Conservation (phyloP, 2,888 invertebrate species). For the Polia nebulosa region DNA sequence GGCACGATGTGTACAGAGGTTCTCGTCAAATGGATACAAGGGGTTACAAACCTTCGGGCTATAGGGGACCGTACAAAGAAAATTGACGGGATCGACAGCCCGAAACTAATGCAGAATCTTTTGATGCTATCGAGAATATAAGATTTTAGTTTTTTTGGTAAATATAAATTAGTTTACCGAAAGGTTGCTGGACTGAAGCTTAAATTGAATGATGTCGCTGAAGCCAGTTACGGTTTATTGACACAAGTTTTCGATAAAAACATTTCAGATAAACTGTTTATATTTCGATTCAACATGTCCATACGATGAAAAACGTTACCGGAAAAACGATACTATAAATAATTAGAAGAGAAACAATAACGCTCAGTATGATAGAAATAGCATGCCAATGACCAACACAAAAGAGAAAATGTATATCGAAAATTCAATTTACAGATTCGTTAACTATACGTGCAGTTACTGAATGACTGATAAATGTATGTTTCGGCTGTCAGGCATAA, state of each 20-base stretch:
- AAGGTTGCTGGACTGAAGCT: conserved; percentile 40
- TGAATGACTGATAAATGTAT: conserved; percentile 51
- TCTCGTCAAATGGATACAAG: conserved; percentile 83
- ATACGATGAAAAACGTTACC: background rate
- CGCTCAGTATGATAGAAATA: conserved; percentile 5
- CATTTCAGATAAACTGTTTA: background rate
- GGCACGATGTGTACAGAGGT: conserved; percentile 76
- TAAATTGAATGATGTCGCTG: background rate
- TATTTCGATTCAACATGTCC: background rate
- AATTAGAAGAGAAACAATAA: conserved; percentile 15
- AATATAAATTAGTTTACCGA: conserved; percentile 23
- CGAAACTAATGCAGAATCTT: conserved; percentile 70
- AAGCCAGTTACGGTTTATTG: background rate
- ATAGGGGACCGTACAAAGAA: conserved; percentile 77
- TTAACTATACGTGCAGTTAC: conserved; percentile 26
- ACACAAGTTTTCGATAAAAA: background rate
- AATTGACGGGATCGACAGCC: conserved; percentile 74
- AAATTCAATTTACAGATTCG: conserved; percentile 53
- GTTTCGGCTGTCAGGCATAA: conserved; percentile 59
- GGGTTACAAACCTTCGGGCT: conserved; percentile 76
- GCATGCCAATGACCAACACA: conserved; percentile 29
- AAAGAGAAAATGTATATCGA: conserved; percentile 30
- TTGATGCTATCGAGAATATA: conserved; percentile 51
- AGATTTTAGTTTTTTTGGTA: conserved; percentile 43
- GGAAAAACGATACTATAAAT: background rate